Conservation (phyloP, 2,888 invertebrate genomes). For the Andrena praecox region DNA sequence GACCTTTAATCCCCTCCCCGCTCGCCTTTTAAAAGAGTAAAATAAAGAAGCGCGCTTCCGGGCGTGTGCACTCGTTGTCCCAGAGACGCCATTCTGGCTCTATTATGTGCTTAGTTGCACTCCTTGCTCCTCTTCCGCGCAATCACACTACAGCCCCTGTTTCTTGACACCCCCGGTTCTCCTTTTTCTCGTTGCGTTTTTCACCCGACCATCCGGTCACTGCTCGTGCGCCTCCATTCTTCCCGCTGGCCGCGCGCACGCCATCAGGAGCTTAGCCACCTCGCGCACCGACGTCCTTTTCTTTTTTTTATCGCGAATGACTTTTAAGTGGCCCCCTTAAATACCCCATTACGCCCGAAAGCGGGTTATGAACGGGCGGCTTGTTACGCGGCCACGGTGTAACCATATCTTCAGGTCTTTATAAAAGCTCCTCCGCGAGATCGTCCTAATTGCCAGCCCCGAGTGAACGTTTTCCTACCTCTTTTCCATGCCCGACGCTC, state of each 20-base stretch:
- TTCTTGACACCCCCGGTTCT: conserved; percentile 56
- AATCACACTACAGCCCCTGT: conserved; percentile 59
- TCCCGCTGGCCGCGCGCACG: neutral
- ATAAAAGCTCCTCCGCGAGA: conserved; percentile 49
- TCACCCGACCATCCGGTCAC: neutral
- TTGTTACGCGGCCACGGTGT: conserved; percentile 51
- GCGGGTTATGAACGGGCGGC: conserved; percentile 61
- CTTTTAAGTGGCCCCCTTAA: conserved; percentile 65
- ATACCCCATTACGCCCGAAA: conserved; percentile 64
- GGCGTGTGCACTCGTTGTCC: conserved; percentile 50
- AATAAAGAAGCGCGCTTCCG: conserved; percentile 58
- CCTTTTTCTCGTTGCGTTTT: conserved; percentile 1
- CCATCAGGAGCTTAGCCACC: conserved; percentile 42
- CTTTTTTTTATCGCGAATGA: conserved; percentile 64
- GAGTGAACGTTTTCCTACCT: conserved; percentile 18
- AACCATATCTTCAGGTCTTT: conserved; percentile 57
- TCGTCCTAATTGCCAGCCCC: conserved; percentile 50
- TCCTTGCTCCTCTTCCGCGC: conserved; percentile 35
- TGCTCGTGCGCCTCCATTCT: neutral
- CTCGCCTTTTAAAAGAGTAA: conserved; percentile 41
- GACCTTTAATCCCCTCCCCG: conserved; percentile 55
- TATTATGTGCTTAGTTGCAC: conserved; percentile 60
- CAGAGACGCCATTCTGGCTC: conserved; percentile 35
- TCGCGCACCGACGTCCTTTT: conserved; percentile 26
- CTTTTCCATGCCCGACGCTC: conserved; percentile 27